A percentile compares a stretch with the other conserved stretches of the same genome.
These are phyloP conservation scores for Dipus sagitta DNA, from an alignment of 2,797 vertebrate genomes.

Conservation along the genomic window DNA sequence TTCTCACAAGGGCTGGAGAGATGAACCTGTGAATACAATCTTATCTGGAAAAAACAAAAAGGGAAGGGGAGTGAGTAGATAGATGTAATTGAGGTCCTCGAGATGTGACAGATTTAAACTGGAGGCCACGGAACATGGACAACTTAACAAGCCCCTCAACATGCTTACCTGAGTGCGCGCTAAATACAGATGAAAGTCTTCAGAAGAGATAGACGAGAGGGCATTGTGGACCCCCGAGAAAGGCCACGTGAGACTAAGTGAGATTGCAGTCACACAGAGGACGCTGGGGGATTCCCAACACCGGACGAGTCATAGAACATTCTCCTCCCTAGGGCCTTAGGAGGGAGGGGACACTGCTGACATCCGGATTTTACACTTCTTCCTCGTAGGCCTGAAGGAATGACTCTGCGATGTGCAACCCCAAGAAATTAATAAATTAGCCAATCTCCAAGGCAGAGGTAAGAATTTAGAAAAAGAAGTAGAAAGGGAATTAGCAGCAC, in stretches of 20 bases:
- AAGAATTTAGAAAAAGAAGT: not conserved
- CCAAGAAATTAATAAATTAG: not conserved
- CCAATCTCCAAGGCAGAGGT: not conserved
- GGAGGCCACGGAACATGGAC: slow-evolving; percentile 51
- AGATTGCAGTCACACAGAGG: not conserved
- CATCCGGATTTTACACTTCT: not conserved
- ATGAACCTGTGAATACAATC: not conserved
- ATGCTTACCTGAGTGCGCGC: not conserved
- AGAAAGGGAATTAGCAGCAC: not conserved
- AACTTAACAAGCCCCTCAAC: slow-evolving; percentile 77
- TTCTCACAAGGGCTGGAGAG: not conserved
- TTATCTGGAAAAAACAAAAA: not conserved
- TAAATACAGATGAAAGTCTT: not conserved
- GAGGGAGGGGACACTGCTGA: too few relatives aligned
- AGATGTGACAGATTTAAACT: slow-evolving; percentile 59
- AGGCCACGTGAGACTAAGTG: not conserved
- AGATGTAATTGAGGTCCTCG: not conserved
- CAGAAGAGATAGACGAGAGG: not conserved
- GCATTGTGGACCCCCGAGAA: not conserved
- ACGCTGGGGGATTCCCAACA: not conserved
- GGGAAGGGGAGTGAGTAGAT: not conserved
- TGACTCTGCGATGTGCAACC: not conserved
- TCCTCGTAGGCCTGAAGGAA: not conserved
- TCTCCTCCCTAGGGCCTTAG: not conserved
- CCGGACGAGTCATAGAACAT: not conserved